A percentile compares a stretch with the other conserved stretches of the same genome.
Evolutionary conservation across 2,113 vertebrate genomes (phyloP).

Genomic region (Pycnonotus jocosus): DNA sequence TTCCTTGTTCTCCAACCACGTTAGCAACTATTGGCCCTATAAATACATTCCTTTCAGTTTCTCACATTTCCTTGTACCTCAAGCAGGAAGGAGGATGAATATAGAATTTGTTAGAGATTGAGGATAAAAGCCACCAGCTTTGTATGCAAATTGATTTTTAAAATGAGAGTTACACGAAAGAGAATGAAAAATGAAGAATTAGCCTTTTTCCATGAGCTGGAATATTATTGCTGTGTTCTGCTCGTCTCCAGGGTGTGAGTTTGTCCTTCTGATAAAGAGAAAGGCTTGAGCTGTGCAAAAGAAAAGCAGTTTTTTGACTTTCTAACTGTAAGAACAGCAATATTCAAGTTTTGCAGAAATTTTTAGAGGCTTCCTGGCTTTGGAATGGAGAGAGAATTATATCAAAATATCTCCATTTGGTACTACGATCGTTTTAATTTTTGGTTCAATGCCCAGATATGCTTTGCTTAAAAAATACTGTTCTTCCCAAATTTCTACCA

Average conservation of each 20-base stretch:
- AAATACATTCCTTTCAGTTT: background rate
- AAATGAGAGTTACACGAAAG: background rate
- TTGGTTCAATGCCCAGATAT: background rate
- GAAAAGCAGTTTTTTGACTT: background rate
- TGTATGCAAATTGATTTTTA: background rate
- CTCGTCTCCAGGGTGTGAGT: background rate
- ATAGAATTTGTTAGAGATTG: accelerated
- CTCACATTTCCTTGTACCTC: background rate
- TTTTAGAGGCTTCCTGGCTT: background rate
- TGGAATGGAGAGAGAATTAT: background rate
- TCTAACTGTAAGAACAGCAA: background rate
- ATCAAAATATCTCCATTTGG: background rate
- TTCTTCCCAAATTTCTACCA: background rate
- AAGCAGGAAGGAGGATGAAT: background rate
- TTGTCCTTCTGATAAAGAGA: background rate
- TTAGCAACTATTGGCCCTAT: background rate
- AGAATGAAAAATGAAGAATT: background rate
- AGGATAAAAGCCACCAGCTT: background rate
- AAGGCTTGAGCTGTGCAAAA: accelerated
- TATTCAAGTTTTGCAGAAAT: background rate
- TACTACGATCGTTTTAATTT: background rate
- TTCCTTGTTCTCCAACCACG: background rate
- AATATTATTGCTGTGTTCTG: background rate
- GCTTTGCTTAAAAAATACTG: background rate
- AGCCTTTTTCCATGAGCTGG: background rate